A percentile compares a stretch with the other conserved stretches of the same genome.
These are phyloP conservation scores for Drosophila yooni DNA, from an alignment of 2,888 invertebrate species.

Conservation along the genomic window DNA sequence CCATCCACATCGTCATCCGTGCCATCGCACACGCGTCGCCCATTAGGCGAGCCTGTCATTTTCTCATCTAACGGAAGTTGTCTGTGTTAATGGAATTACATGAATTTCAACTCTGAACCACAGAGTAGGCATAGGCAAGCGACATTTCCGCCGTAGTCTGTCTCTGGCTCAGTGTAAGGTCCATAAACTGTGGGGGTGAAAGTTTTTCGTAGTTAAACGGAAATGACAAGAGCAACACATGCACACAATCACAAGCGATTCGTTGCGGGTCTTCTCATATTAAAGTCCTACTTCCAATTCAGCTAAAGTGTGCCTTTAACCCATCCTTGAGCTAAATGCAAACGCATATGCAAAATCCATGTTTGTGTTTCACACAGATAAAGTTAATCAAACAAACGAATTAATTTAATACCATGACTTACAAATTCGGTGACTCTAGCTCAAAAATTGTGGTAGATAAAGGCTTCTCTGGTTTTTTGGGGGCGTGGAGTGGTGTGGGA, in stretches of 20 bases:
- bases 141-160: slow-evolving; percentile 47
- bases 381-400: background rate
- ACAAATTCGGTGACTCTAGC: background rate
- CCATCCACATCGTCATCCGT: slow-evolving; percentile 20
- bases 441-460: background rate
- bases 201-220: slow-evolving; percentile 49
- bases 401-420: background rate
- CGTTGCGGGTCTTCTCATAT: slow-evolving; percentile 26
- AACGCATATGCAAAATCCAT: slow-evolving; percentile 34
- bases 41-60: slow-evolving; percentile 73
- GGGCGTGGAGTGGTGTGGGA: background rate
- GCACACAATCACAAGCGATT: slow-evolving; percentile 13
- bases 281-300: slow-evolving; percentile 21
- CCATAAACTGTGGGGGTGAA: slow-evolving; percentile 60
- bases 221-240: slow-evolving; percentile 54
- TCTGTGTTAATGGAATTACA: slow-evolving; percentile 79
- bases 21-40: slow-evolving; percentile 50
- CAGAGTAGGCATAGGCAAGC: slow-evolving; percentile 48
- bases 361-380: background rate
- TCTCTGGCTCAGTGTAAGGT: slow-evolving; percentile 12
- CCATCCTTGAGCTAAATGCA: background rate
- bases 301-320: slow-evolving; percentile 5
- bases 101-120: slow-evolving; percentile 76
- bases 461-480: background rate
- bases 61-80: slow-evolving; percentile 72